Evolutionary conservation across 2,113 vertebrate species (phyloP).

Genomic region (Daboia siamensis): DNA sequence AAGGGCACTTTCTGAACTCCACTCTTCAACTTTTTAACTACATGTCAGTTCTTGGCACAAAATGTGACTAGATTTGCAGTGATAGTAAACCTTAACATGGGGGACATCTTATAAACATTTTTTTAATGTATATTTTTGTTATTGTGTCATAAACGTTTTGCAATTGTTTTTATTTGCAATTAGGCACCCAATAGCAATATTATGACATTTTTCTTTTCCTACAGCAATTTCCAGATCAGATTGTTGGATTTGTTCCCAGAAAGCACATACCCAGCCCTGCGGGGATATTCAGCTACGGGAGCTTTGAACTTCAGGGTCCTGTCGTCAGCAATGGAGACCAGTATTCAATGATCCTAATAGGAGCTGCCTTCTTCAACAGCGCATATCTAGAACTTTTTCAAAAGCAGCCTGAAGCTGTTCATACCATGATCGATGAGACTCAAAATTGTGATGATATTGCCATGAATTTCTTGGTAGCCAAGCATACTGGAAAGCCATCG

Average conservation of each 20-base stretch:
- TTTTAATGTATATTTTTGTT: background rate
- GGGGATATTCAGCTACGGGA: conserved; percentile 87
- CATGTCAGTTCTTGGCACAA: background rate
- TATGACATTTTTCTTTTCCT: conserved; percentile 45
- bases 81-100: background rate
- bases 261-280: conserved; percentile 84
- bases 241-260: conserved; percentile 93
- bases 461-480: conserved; percentile 87
- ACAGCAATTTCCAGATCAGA: conserved; percentile 94
- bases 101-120: background rate
- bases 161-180: background rate
- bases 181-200: background rate
- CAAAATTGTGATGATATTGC: conserved; percentile 95
- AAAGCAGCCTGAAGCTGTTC: conserved; percentile 77
- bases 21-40: background rate
- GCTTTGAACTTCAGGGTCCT: conserved; percentile 85
- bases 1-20: background rate
- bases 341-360: conserved; percentile 93
- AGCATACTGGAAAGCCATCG: conserved; percentile 71
- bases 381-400: conserved; percentile 87
- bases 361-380: conserved; percentile 87
- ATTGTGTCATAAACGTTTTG: background rate
- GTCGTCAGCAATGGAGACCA: conserved; percentile 80
- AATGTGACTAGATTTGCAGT: background rate
- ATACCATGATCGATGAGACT: conserved; percentile 83